phyloP scores from a whole-genome alignment of 2,113 vertebrate genomes.

The Pardalotus punctatus region DNA sequence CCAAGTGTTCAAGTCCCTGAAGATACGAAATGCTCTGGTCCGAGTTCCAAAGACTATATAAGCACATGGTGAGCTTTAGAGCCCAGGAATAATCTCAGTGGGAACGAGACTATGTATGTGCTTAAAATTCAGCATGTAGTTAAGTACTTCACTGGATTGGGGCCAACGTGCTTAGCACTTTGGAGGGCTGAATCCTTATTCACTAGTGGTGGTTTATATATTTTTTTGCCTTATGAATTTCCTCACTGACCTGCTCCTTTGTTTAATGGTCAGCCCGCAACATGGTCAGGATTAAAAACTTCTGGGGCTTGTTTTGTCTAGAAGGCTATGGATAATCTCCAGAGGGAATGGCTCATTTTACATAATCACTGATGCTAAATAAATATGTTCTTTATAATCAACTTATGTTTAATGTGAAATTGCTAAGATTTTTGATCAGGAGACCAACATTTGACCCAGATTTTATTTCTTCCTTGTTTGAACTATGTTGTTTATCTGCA shows the following conservation, averaged over 20 bases:
- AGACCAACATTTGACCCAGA: neutral
- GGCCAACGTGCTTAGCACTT: constrained; percentile 25
- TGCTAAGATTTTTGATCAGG: constrained; percentile 22
- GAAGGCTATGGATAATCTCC: constrained; percentile 45
- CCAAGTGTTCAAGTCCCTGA: neutral
- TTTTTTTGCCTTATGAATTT: constrained; percentile 23
- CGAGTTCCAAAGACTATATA: neutral
- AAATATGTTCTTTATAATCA: constrained; percentile 62
- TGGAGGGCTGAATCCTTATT: constrained; percentile 13
- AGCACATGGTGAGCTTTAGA: constrained; percentile 6
- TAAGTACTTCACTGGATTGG: constrained; percentile 4
- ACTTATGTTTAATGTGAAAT: constrained; percentile 46
- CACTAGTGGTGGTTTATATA: neutral
- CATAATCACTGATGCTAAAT: constrained; percentile 46
- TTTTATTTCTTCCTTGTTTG: constrained; percentile 15
- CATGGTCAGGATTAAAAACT: constrained; percentile 47
- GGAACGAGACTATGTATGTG: constrained; percentile 37
- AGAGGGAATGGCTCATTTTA: constrained; percentile 34
- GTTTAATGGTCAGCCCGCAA: neutral
- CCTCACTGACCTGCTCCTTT: constrained; percentile 26
- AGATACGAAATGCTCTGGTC: neutral
- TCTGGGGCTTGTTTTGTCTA: constrained; percentile 59
- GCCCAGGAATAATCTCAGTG: neutral
- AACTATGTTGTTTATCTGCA: neutral
- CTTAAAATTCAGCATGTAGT: constrained; percentile 54